Base-by-base conservation (phyloP, 1,140 invertebrate genomes). In the Lysiphlebus fabarum region DNA sequence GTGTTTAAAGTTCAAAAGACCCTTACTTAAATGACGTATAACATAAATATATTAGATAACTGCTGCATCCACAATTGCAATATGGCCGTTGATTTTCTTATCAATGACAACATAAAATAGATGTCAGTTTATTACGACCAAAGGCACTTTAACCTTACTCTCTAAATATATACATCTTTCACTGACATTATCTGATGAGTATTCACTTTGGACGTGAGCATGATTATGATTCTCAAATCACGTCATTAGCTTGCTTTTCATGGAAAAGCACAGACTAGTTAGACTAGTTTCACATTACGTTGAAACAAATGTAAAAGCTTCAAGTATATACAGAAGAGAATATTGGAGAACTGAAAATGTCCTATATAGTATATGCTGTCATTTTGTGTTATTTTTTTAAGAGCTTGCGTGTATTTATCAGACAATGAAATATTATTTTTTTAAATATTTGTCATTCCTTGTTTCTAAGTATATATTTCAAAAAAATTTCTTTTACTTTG, bases 111-210 rank as follows among this genome's bases (percentile, higher is more conserved):
- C 41, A 41, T 2, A 37, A n/a, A 6, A 56, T 7, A 56, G 34
- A 47, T 34, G 40, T 56, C 42, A 44, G 54, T 56, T 47, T 56
- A 33, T 12, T 56, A 34, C 14, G 54, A 36, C 34, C 42, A 56
- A 47, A 47, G 41, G 53, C 37, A 55, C 53, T 55, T n/a, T n/a
- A n/a, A 33, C 12, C 26, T 11, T 42, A 11, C 7, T 42, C 14
- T 43, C 12, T 55, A 26, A 56, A 38, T 34, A 7, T 7, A 6
- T 17, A 45, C 36, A 17, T 37, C 54, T 36, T 56, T 45, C n/a
- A 7, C n/a, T 56, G 17, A 17, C 43, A 56, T 47, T 47, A 47
- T 56, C 43, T 37, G 34, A 55, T 53, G 38, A 38, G 26, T 26
- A 44, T 41, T 36, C 33, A 11, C 42, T 41, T 40, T 41, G 26